Evolutionary conservation across 2,888 invertebrate species (phyloP), one percentile per base, ranked within the genome.

Genomic region (Theretra japonica): DNA sequence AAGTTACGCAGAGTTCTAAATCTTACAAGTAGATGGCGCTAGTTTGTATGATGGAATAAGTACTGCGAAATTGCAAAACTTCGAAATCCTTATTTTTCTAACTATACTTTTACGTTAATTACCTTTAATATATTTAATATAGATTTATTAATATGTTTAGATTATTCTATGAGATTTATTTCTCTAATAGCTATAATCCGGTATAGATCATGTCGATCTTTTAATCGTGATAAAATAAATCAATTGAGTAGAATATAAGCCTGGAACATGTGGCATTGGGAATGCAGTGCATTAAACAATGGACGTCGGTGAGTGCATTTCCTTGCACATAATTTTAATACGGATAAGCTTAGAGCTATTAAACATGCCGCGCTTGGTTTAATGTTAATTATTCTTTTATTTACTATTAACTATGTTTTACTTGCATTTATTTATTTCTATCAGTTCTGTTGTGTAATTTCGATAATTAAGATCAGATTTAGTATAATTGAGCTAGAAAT

Each of bases 1-100:
- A 69, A 19, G 19, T 23, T 11, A 30, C 8, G 4, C 50, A 33
- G 17, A 72, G 72, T 72, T 72, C 68, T 11, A 17, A 48, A 69
- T 11, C 33, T 30, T 23, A 56, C 23, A 73, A 75, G 78, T 60
- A 84, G 84, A 77, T 80, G 84, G 80, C 84, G 53, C 21, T 41
- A 59, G 65, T 48, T 48, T 48, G 6, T 65, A 60, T 41, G 11
- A 41, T 15, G 2, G 15, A 41, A 15, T 41, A 41, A 41, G 41
- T 15, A 41, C 41, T 41, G 41, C 11, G 2, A 41, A 41, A 11
- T 15, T 41, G 2, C 11, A 41, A 15, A 11, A 15, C 41, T 41
- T 41, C 7, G 2, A 41, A 11, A 41, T 41, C 41, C 41, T 41
- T 41, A 41, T 41, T 41, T 41, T 41, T 41, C 41, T 15, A 1